phyloP scores from a whole-genome alignment of 2,888 invertebrate species.

The Chrysomela aeneicollis region DNA sequence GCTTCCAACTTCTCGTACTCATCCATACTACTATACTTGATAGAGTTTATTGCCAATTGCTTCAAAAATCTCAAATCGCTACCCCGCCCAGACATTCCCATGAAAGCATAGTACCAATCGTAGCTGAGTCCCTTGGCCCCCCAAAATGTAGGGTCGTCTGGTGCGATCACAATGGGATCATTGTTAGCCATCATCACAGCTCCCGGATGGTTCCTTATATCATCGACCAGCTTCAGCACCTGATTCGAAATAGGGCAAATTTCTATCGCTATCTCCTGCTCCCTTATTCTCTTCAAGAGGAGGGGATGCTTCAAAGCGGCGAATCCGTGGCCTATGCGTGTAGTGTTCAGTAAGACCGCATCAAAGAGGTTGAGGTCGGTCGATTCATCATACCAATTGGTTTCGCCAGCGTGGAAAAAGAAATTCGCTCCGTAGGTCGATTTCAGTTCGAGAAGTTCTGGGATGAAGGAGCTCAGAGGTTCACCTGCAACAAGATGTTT shows the following conservation, averaged over 20 bases:
- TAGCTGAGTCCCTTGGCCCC: conserved; percentile 75
- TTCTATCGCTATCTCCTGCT: conserved; percentile 74
- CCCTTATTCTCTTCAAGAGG: conserved; percentile 66
- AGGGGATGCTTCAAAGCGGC: conserved; percentile 77
- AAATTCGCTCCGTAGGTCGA: conserved; percentile 44
- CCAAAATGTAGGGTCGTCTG: conserved; percentile 81
- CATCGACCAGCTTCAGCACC: conserved; percentile 72
- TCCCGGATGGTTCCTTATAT: conserved; percentile 80
- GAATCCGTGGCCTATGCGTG: conserved; percentile 81
- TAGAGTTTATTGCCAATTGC: conserved; percentile 76
- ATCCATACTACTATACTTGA: conserved; percentile 72
- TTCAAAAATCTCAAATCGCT: conserved; percentile 76
- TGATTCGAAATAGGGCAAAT: conserved; percentile 82
- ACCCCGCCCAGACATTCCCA: conserved; percentile 73
- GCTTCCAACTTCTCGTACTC: conserved; percentile 63
- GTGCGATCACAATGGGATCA: conserved; percentile 76
- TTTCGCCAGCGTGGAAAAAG: conserved; percentile 69
- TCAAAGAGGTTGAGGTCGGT: conserved; percentile 80
- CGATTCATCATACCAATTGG: conserved; percentile 73
- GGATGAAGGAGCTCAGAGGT: conserved; percentile 70
- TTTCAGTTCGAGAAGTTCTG: conserved; percentile 46
- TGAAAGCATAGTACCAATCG: conserved; percentile 81
- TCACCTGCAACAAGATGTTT: conserved; percentile 41
- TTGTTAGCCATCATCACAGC: conserved; percentile 70
- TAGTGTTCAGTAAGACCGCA: conserved; percentile 76